Evolutionary conservation across 92 coral and sea anemone species (phyloP).

Genomic region (Porites evermanni): DNA sequence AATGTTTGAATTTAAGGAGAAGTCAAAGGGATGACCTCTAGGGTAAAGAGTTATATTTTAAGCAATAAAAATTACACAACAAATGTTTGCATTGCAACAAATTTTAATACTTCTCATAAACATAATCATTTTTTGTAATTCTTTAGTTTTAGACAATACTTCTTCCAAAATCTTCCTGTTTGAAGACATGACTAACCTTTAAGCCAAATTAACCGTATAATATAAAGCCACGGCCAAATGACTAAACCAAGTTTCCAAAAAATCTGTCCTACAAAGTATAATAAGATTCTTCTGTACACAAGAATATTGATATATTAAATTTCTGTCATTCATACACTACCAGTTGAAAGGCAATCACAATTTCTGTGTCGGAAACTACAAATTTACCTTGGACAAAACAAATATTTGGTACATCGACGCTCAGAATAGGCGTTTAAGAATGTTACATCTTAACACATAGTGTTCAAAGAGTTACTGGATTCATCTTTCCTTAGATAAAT

Average conservation of each 20-base stretch:
- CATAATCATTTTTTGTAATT: neutral
- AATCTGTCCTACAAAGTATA: constrained; percentile 42
- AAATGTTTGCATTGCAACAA: constrained; percentile 30
- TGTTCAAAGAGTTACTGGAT: constrained; percentile 17
- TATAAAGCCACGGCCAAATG: neutral
- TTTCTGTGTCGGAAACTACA: neutral
- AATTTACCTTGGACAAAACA: neutral
- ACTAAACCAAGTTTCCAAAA: constrained; percentile 33
- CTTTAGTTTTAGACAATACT: neutral
- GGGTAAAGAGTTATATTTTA: constrained; percentile 3
- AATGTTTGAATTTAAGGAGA: neutral
- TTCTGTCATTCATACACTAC: neutral
- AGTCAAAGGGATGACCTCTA: neutral
- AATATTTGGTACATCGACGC: neutral
- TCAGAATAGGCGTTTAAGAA: neutral
- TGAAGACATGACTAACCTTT: neutral
- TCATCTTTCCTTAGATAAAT: constrained; percentile 2
- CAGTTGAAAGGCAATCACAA: constrained; percentile 1
- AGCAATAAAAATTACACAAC: constrained; percentile 5
- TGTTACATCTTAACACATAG: constrained; percentile 2
- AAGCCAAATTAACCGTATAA: neutral
- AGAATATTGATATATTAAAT: constrained; percentile 24
- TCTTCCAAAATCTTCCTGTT: constrained; percentile 25
- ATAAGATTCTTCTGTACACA: constrained; percentile 24
- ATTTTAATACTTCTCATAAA: constrained; percentile 20